Percentiles rank a stretch among this genome's conserved stretches.
These are phyloP conservation scores for Meriones unguiculatus DNA, from an alignment of 2,113 vertebrate genomes.

Conservation along the genomic window DNA sequence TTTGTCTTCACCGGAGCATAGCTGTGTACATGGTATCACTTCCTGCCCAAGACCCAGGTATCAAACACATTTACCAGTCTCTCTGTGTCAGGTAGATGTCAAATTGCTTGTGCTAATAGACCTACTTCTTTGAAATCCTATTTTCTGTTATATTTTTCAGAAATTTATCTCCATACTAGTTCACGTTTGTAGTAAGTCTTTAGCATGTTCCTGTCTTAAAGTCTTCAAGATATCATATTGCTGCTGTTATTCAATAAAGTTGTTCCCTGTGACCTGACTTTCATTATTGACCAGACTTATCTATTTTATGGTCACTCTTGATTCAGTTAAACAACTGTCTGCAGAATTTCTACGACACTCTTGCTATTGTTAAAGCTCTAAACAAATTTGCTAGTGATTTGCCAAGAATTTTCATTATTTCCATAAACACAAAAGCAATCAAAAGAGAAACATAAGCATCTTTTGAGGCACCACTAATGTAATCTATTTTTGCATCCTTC, in stretches of 20 bases:
- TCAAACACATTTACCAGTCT: background rate
- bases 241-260: slow-evolving; percentile 50
- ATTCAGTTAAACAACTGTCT: slow-evolving; percentile 77
- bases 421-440: slow-evolving; percentile 80
- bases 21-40: background rate
- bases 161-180: slow-evolving; percentile 51
- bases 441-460: slow-evolving; percentile 76
- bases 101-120: background rate
- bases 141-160: slow-evolving; percentile 19
- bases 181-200: slow-evolving; percentile 41
- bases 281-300: slow-evolving; percentile 70
- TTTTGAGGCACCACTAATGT: slow-evolving; percentile 66
- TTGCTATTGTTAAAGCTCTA: slow-evolving; percentile 76
- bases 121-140: background rate
- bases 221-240: slow-evolving; percentile 21
- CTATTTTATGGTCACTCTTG: slow-evolving; percentile 62
- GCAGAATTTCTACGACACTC: slow-evolving; percentile 60
- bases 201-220: slow-evolving; percentile 43
- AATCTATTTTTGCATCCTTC: slow-evolving; percentile 79
- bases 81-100: background rate
- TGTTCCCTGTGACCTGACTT: slow-evolving; percentile 66
- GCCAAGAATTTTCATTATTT: slow-evolving; percentile 77
- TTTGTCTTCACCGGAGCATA: background rate
- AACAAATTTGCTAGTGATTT: slow-evolving; percentile 74
- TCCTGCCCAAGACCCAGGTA: background rate